These are phyloP conservation scores for Galago senegalensis DNA, from an alignment of 2,797 vertebrate species.

Conservation along the genomic window DNA sequence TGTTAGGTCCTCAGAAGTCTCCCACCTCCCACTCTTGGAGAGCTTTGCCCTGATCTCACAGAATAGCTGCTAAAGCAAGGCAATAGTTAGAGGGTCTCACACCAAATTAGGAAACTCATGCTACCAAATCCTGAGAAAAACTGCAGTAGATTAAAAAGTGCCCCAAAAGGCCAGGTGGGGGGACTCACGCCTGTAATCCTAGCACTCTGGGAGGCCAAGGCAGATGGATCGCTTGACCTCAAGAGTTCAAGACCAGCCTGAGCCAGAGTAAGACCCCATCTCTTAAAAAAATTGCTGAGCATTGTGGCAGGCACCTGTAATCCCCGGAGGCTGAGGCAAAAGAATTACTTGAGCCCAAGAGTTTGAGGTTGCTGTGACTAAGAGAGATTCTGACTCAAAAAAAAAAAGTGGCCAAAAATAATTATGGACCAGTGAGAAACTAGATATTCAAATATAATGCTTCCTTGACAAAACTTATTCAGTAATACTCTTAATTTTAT, in stretches of 20 bases:
- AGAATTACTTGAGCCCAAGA: too few species aligned
- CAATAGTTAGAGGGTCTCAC: not conserved
- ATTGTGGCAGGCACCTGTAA: too few species aligned
- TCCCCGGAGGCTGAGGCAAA: too few species aligned
- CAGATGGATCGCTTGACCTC: too few species aligned
- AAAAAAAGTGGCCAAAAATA: too few species aligned
- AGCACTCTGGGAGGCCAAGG: too few species aligned
- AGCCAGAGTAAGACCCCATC: too few species aligned
- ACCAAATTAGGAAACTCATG: not conserved
- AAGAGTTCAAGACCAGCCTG: too few species aligned
- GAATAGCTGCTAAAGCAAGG: not conserved
- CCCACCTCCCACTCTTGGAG: not conserved
- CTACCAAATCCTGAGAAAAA: not conserved
- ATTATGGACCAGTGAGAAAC: not conserved
- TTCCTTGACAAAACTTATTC: not conserved
- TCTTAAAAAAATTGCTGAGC: too few species aligned
- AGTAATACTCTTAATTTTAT: slow-evolving; percentile 33
- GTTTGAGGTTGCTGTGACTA: too few species aligned
- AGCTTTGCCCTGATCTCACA: not conserved
- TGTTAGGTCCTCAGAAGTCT: not conserved
- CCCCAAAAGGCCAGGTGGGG: not conserved
- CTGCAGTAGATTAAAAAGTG: not conserved
- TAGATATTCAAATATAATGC: not conserved
- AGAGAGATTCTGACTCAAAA: too few species aligned
- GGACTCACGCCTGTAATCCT: too few species aligned